These are phyloP conservation scores for Narcine bancroftii DNA, from an alignment of 2,113 vertebrate species.

Conservation along the genomic window DNA sequence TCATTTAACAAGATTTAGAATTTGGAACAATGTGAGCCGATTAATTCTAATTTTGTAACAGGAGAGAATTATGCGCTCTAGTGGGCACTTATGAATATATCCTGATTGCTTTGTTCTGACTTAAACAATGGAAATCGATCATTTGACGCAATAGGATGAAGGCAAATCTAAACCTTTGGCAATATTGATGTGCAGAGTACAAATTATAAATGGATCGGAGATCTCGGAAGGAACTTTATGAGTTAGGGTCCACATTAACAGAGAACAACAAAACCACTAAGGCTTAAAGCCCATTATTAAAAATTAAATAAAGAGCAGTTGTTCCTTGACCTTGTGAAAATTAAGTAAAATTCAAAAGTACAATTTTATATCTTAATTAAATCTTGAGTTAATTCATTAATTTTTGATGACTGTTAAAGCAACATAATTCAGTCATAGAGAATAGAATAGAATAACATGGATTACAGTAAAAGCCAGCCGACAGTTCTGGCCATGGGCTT, in stretches of 20 bases:
- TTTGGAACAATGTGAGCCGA: slow-evolving; percentile 75
- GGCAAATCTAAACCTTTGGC: slow-evolving; percentile 40
- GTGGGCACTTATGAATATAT: slow-evolving; percentile 61
- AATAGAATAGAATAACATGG: not conserved
- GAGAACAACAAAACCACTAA: not conserved
- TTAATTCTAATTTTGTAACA: slow-evolving; percentile 75
- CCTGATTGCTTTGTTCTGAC: slow-evolving; percentile 65
- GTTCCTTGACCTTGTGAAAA: not conserved
- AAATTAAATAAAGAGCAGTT: not conserved
- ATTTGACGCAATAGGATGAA: slow-evolving; percentile 48
- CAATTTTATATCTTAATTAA: not conserved
- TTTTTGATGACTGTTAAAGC: not conserved
- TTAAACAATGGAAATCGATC: slow-evolving; percentile 62
- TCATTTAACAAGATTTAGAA: slow-evolving; percentile 79
- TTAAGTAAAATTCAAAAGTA: not conserved
- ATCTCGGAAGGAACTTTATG: not conserved
- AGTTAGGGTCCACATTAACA: not conserved
- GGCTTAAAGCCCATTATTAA: not conserved
- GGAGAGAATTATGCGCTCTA: slow-evolving; percentile 59
- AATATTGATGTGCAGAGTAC: not conserved
- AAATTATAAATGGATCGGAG: not conserved
- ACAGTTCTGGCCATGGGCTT: too few species aligned
- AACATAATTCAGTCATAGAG: not conserved
- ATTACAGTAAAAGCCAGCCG: too few species aligned
- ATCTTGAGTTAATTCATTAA: not conserved